A percentile compares a stretch with the other conserved stretches of the same genome.
Conservation (phyloP, 2,113 vertebrate species). For the Chlamydotis undulata region DNA sequence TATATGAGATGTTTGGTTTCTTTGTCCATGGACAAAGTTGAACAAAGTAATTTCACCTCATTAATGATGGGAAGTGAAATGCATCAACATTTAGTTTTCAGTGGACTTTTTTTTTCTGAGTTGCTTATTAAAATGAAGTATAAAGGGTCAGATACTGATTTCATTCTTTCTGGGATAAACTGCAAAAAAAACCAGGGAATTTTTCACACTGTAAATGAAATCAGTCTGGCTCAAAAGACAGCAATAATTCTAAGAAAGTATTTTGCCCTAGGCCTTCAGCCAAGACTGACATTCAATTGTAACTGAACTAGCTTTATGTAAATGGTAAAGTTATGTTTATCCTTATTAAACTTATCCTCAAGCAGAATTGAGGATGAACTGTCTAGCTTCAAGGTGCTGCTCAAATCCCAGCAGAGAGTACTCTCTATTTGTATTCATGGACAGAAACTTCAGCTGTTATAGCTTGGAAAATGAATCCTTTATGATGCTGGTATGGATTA, state of each 20-base stretch:
- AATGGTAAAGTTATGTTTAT: constrained; percentile 1
- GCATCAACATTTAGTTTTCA: background rate
- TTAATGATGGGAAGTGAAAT: background rate
- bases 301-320: constrained; percentile 23
- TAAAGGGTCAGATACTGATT: background rate
- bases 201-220: background rate
- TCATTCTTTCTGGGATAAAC: background rate
- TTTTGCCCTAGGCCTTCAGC: background rate
- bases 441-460: background rate
- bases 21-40: background rate
- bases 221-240: background rate
- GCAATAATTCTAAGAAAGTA: background rate
- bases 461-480: background rate
- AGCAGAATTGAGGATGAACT: background rate
- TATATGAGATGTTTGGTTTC: background rate
- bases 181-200: background rate
- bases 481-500: background rate
- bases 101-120: background rate
- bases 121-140: background rate
- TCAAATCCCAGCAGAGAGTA: background rate
- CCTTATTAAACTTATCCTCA: background rate
- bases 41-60: background rate
- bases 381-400: background rate
- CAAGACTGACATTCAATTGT: background rate
- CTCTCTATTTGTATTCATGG: background rate